Evolutionary conservation across 2,888 invertebrate species (phyloP).

Genomic region (Papilio protenor): DNA sequence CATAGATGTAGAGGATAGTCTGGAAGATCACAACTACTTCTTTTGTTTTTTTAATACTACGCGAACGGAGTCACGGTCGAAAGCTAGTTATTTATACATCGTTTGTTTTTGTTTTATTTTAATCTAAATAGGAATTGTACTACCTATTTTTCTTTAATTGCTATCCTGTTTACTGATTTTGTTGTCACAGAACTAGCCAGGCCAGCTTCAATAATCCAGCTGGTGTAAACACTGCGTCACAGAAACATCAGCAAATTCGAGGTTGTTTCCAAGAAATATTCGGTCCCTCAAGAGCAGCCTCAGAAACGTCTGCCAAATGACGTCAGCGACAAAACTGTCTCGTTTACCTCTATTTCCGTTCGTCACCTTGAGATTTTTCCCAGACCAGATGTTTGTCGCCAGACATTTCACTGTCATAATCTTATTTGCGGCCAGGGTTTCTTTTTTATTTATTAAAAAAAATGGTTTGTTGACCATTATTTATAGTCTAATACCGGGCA

Average conservation of each 20-base stretch:
- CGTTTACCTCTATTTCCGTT: slow-evolving; percentile 46
- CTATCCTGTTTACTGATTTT: neutral
- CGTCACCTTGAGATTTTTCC: slow-evolving; percentile 43
- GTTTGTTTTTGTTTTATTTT: too few relatives aligned
- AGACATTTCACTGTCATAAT: slow-evolving; percentile 34
- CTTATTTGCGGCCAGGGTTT: slow-evolving; percentile 1
- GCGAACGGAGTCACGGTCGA: too few relatives aligned
- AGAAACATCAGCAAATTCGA: neutral
- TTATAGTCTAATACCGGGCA: neutral
- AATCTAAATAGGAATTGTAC: too few relatives aligned
- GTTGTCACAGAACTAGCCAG: neutral
- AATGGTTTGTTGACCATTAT: neutral
- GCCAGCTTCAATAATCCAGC: too few relatives aligned
- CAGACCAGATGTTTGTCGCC: slow-evolving; percentile 36
- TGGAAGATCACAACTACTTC: too few relatives aligned
- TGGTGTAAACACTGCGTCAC: neutral
- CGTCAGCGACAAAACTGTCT: slow-evolving; percentile 47
- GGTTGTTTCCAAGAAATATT: slow-evolving; percentile 14
- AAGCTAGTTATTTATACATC: too few relatives aligned
- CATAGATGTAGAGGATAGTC: too few relatives aligned
- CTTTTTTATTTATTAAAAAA: neutral
- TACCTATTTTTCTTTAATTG: too few relatives aligned
- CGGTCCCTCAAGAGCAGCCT: slow-evolving; percentile 10
- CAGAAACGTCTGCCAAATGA: slow-evolving; percentile 48
- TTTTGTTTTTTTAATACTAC: too few relatives aligned